Evolutionary conservation across 2,113 vertebrate genomes (phyloP).

Genomic region (Strix aluco): DNA sequence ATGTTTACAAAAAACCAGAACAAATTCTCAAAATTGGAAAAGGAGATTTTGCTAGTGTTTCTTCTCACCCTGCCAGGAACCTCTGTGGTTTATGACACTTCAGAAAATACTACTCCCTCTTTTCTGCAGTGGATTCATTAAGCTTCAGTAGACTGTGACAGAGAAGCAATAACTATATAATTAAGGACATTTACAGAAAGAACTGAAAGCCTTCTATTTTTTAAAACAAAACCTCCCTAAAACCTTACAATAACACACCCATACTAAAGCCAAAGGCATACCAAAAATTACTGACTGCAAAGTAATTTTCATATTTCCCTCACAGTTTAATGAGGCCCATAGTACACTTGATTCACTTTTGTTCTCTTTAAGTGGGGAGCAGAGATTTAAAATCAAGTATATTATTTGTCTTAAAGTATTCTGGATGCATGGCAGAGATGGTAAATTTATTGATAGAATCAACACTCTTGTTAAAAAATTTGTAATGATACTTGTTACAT

Average conservation of each 20-base stretch:
- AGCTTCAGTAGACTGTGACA: slow-evolving; percentile 40
- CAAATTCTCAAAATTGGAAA: neutral
- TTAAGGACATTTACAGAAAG: neutral
- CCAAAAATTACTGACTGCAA: neutral
- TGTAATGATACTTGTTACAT: neutral
- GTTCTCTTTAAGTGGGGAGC: neutral
- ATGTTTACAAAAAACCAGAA: neutral
- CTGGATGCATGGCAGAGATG: neutral
- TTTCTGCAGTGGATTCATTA: slow-evolving; percentile 10
- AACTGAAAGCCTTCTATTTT: neutral
- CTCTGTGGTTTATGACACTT: neutral
- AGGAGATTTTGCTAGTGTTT: neutral
- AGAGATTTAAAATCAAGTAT: neutral
- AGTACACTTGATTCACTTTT: neutral
- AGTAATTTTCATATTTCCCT: neutral
- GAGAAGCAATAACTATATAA: slow-evolving; percentile 15
- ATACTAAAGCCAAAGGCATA: neutral
- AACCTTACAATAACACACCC: neutral
- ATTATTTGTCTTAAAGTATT: neutral
- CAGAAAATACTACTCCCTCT: neutral
- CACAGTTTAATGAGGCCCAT: neutral
- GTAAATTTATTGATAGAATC: neutral
- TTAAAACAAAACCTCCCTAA: neutral
- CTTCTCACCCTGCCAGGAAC: neutral
- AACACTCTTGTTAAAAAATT: neutral